Base-by-base conservation (phyloP, 2,888 invertebrate genomes). In the Cosmopolites sordidus region DNA sequence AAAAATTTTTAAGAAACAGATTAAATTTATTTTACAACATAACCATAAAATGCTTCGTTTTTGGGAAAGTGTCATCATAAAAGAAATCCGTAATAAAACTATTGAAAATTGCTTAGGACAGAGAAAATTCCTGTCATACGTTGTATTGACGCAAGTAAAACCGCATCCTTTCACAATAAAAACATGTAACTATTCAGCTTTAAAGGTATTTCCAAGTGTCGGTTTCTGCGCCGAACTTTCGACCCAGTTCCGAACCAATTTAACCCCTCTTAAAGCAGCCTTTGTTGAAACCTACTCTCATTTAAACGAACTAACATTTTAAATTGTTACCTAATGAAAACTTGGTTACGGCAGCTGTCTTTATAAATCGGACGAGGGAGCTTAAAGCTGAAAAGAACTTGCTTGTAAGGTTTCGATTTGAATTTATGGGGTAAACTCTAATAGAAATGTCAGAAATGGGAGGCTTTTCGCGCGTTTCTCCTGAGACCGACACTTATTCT, bases 261-360 rank as follows among this genome's bases (percentile, higher is more conserved):
- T 16, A 16, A 39, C 22, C 38, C 39, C 37, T 46, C 38, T 22
- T 9, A 46, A 27, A 46, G 15, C 46, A 18, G 9, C 33, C 46
- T 38, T 46, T 46, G 46, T 46, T 46, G 39, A 22, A 46, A 27
- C 39, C 38, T 38, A 37, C 39, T 38, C 46, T 8, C 33, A 38
- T 46, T 46, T 39, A 46, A 46, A 46, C 39, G 46, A 46, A 46
- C 46, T 38, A 37, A 46, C 38, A 11, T 33, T 45, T 33, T 45
- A 45, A 45, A 45, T 30, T 45, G 44, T 46, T 46, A 38, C 46
- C 37, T 38, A 46, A 46, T 46, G 46, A 33, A 39, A 46, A 46
- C 8, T 33, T 33, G 33, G 33, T 33, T 33, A 12, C 33, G 33
- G 33, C 33, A 33, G 33, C 33, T 33, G 33, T 33, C 33, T 33